A percentile compares a stretch with the other conserved stretches of the same genome.
These are phyloP conservation scores for Eudemis profundana DNA, from an alignment of 2,888 invertebrate species.

Conservation along the genomic window DNA sequence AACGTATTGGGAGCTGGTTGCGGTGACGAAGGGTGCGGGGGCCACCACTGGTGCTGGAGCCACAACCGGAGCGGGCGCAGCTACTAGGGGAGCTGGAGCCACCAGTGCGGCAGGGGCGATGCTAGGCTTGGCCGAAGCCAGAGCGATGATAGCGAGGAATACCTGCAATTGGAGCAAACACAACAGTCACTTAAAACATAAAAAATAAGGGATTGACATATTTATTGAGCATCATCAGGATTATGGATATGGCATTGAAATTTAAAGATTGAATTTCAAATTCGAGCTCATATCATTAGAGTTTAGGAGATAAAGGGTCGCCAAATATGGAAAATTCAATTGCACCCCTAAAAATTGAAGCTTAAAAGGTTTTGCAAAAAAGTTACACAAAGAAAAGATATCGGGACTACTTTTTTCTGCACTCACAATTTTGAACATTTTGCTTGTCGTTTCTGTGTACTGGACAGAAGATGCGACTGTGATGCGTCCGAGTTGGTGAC, in stretches of 20 bases:
- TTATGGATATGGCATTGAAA: no score
- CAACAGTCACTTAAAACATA: no score
- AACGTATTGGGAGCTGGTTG: constrained; percentile 84
- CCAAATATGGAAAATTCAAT: no score
- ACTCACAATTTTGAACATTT: constrained; percentile 78
- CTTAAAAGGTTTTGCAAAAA: no score
- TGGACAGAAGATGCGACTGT: constrained; percentile 70
- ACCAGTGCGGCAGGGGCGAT: constrained; percentile 67
- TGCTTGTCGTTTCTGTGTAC: constrained; percentile 62
- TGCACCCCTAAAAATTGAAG: no score
- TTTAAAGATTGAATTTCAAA: no score
- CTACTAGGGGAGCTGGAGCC: constrained; percentile 49
- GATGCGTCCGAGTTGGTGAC: constrained; percentile 68
- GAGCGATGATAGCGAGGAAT: constrained; percentile 67
- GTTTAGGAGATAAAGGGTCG: no score
- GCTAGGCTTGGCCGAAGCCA: constrained; percentile 70
- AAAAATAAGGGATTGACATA: no score
- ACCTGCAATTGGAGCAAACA: constrained; percentile 67
- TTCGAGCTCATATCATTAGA: no score
- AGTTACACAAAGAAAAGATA: no score
- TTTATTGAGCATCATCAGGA: no score
- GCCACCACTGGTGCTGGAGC: constrained; percentile 67
- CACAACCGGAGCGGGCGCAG: constrained; percentile 50
- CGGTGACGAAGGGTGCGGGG: constrained; percentile 78
- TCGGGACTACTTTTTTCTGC: not conserved